Evolutionary conservation across 2,888 invertebrate genomes (phyloP).

Genomic region (Pseudococcus jackbeardsleyi): DNA sequence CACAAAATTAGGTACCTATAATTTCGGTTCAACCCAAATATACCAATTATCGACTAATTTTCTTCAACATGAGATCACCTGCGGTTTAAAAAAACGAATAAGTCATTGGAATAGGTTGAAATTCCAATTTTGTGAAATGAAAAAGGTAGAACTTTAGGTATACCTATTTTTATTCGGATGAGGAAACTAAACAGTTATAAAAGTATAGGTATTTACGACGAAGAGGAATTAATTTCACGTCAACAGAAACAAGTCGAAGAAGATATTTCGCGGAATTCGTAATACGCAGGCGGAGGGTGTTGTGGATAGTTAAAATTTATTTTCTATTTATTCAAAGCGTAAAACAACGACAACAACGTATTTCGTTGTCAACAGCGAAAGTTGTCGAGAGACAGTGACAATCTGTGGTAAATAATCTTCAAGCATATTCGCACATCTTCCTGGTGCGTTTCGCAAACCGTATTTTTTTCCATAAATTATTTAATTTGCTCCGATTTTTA

Average conservation of each 20-base stretch:
- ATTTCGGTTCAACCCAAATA: not conserved
- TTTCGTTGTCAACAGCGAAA: not conserved
- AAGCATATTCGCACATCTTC: not conserved
- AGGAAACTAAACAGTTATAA: not conserved
- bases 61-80: not conserved
- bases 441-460: not conserved
- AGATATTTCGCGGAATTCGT: not conserved
- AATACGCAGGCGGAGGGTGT: not conserved
- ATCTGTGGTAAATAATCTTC: not conserved
- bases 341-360: no score
- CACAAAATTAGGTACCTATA: not conserved
- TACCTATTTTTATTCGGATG: not conserved
- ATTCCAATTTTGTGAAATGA: not conserved
- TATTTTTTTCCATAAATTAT: not conserved
- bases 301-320: not conserved
- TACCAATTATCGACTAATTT: not conserved
- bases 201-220: not conserved
- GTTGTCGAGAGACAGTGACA: not conserved
- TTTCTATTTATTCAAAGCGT: no score
- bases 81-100: conserved; percentile 1
- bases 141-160: not conserved
- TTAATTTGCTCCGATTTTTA: no score
- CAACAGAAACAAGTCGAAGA: not conserved
- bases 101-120: not conserved
- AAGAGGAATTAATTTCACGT: not conserved